Evolutionary conservation across 2,888 invertebrate species (phyloP).

Genomic region (Drosophila melanosoma): DNA sequence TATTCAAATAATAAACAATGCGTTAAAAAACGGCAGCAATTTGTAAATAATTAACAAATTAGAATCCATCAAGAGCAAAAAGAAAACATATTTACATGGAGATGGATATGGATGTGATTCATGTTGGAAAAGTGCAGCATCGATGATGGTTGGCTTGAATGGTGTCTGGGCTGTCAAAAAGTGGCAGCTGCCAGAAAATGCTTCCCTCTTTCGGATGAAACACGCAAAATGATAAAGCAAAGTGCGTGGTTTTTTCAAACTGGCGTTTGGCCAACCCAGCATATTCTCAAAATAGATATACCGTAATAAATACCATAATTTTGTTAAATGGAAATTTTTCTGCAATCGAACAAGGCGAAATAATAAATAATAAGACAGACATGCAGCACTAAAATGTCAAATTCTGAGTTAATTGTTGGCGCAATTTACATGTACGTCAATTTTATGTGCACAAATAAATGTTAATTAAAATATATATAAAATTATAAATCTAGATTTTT

Average conservation of each 20-base stretch:
- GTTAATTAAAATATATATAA: constrained; percentile 24
- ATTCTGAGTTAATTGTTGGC: constrained; percentile 45
- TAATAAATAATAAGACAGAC: constrained; percentile 54
- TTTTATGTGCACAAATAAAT: constrained; percentile 22
- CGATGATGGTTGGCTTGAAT: constrained; percentile 32
- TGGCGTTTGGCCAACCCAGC: constrained; percentile 66
- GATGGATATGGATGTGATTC: constrained; percentile 35
- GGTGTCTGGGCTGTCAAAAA: constrained; percentile 35
- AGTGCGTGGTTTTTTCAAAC: constrained; percentile 59
- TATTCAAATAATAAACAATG: constrained; percentile 65
- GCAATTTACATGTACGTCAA: constrained; percentile 52
- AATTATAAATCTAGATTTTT: constrained; percentile 16
- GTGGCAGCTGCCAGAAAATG: constrained; percentile 52
- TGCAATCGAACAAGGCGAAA: constrained; percentile 31
- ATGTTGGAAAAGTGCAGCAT: constrained; percentile 60
- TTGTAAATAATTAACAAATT: constrained; percentile 67
- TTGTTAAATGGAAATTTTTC: constrained; percentile 66
- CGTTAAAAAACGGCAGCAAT: constrained; percentile 47
- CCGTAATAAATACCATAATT: constrained; percentile 55
- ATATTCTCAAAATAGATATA: constrained; percentile 64
- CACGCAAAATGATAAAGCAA: constrained; percentile 18
- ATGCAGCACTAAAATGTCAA: constrained; percentile 33
- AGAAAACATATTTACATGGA: constrained; percentile 23
- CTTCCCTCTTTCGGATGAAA: not conserved
- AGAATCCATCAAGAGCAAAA: constrained; percentile 29